phyloP scores from a whole-genome alignment of 2,888 invertebrate genomes.

The Rhagonycha fulva region DNA sequence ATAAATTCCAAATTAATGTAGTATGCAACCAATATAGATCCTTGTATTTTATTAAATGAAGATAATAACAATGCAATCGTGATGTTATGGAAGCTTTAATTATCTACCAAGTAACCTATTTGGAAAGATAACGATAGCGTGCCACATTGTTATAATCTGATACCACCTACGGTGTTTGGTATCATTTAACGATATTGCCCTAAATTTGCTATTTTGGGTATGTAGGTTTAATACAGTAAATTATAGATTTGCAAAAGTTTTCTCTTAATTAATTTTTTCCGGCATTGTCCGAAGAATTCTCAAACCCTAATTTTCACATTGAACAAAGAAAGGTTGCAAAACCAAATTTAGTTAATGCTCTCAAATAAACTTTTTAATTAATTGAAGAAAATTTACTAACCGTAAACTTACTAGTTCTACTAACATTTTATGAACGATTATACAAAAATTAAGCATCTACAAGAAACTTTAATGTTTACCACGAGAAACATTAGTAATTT shows the following conservation, averaged over 20 bases:
- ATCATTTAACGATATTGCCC: not conserved
- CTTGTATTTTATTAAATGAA: not conserved
- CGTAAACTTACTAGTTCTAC: not conserved
- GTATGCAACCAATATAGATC: not conserved
- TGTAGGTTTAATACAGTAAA: not conserved
- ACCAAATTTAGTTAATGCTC: not conserved
- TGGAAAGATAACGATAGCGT: slow-evolving; percentile 13
- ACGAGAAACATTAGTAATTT: not conserved
- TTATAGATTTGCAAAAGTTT: not conserved
- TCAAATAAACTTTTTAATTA: not conserved
- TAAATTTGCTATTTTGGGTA: not conserved
- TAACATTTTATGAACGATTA: not conserved
- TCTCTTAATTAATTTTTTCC: not conserved
- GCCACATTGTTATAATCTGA: slow-evolving; percentile 17
- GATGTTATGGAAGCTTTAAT: slow-evolving; percentile 13
- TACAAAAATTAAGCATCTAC: not conserved
- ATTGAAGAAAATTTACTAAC: not conserved
- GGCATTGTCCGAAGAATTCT: too few species aligned
- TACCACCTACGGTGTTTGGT: slow-evolving; percentile 5
- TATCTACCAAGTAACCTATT: slow-evolving; percentile 12
- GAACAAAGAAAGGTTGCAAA: too few species aligned
- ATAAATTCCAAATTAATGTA: not conserved
- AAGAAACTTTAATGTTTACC: not conserved
- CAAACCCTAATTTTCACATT: too few species aligned
- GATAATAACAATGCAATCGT: slow-evolving; percentile 13